Evolutionary conservation across 2,113 vertebrate species (phyloP).

Genomic region (Tautogolabrus adspersus): DNA sequence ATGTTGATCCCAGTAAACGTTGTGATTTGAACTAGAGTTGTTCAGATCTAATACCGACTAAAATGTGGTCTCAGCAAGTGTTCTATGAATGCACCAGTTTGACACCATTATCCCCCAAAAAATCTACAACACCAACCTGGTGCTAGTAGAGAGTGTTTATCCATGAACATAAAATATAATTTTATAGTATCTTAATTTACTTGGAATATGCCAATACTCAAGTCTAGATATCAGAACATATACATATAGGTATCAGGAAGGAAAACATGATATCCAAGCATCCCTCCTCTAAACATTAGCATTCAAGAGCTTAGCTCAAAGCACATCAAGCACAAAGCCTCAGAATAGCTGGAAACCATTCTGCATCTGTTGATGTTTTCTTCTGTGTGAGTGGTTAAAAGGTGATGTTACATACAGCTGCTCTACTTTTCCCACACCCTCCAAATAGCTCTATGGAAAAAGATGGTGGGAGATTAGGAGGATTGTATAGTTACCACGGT

Average conservation of each 20-base stretch:
- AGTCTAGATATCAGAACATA: background rate
- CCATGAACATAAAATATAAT: too few species aligned
- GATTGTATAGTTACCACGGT: constrained; percentile 62
- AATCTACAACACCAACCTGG: too few species aligned
- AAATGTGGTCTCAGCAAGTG: too few species aligned
- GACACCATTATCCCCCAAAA: too few species aligned
- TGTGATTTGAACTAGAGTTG: too few species aligned
- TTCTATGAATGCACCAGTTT: too few species aligned
- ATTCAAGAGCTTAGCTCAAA: background rate
- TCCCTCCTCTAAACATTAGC: background rate
- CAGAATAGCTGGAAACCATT: constrained; percentile 37
- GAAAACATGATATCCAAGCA: background rate
- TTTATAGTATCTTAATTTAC: background rate
- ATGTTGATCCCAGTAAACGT: background rate
- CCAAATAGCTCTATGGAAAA: constrained; percentile 77
- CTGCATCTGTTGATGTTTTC: constrained; percentile 34
- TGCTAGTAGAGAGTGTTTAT: too few species aligned
- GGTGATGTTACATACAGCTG: constrained; percentile 61
- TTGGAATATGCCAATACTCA: background rate
- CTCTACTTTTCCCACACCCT: constrained; percentile 54
- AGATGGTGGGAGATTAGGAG: constrained; percentile 74
- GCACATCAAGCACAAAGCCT: background rate
- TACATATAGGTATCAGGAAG: background rate
- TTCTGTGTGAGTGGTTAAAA: constrained; percentile 44
- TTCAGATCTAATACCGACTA: too few species aligned